Evolutionary conservation across 2,888 invertebrate genomes (phyloP).

Genomic region (Elgonia sp.): DNA sequence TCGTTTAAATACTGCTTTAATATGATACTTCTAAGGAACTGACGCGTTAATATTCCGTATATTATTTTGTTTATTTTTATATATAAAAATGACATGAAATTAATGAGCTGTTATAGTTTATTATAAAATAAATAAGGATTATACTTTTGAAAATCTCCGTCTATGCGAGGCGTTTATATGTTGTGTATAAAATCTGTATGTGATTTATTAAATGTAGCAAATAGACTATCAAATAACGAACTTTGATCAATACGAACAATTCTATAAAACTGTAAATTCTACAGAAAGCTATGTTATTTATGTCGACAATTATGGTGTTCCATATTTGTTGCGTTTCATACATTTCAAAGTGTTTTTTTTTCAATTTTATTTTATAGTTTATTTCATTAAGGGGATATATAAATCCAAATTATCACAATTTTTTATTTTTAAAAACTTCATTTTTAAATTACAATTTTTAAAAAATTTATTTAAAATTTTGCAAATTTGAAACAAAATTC

Average conservation of each 20-base stretch:
- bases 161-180: slow-evolving; percentile 56
- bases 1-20: slow-evolving; percentile 7
- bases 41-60: slow-evolving; percentile 32
- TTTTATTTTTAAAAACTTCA: not conserved
- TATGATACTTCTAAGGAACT: slow-evolving; percentile 40
- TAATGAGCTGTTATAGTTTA: no score
- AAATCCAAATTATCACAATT: not conserved
- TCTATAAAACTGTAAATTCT: slow-evolving; percentile 67
- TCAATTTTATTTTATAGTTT: not conserved
- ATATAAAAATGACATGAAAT: slow-evolving; percentile 4
- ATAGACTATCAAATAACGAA: slow-evolving; percentile 69
- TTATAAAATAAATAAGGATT: no score
- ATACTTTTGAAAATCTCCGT: slow-evolving; percentile 20
- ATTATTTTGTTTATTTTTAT: not conserved
- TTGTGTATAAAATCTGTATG: slow-evolving; percentile 63
- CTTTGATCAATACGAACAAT: slow-evolving; percentile 52
- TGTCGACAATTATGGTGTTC: slow-evolving; percentile 2
- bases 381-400: not conserved
- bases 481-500: no score
- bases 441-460: not conserved
- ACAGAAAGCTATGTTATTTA: slow-evolving; percentile 52
- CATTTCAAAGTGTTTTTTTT: not conserved
- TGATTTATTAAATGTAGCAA: slow-evolving; percentile 49
- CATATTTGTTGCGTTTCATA: not conserved
- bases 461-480: no score